Evolutionary conservation across 2,113 vertebrate species (phyloP).

Genomic region (Amblyopsis rosae): DNA sequence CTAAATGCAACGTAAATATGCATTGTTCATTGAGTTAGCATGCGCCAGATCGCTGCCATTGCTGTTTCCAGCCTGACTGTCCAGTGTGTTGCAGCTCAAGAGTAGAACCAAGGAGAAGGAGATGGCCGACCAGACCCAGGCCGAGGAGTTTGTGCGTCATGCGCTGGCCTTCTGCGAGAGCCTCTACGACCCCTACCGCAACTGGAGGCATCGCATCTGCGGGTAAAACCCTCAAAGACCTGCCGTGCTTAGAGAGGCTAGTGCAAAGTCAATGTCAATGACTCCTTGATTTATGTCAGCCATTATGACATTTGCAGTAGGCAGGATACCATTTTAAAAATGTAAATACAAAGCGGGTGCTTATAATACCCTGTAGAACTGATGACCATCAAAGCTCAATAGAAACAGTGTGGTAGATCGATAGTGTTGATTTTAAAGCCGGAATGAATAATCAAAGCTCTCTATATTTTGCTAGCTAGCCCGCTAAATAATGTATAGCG

Average conservation of each 20-base stretch:
- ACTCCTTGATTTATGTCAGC: too few relatives aligned
- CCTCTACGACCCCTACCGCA: slow-evolving; percentile 94
- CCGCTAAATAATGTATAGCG: background rate
- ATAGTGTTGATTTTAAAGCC: background rate
- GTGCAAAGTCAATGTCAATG: background rate
- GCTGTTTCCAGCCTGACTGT: background rate
- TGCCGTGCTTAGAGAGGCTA: background rate
- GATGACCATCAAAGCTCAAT: too few relatives aligned
- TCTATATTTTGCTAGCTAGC: background rate
- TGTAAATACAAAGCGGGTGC: too few relatives aligned
- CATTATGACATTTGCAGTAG: background rate
- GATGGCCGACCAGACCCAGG: slow-evolving; percentile 89
- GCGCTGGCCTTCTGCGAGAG: slow-evolving; percentile 95
- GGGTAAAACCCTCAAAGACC: slow-evolving; percentile 75
- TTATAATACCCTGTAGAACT: too few relatives aligned
- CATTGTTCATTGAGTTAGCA: too few relatives aligned
- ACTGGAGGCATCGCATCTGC: slow-evolving; percentile 90
- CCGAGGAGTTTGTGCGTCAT: slow-evolving; percentile 96
- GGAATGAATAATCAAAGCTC: background rate
- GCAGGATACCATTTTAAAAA: background rate
- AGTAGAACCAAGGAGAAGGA: slow-evolving; percentile 98
- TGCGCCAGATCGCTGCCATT: background rate
- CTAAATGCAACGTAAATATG: too few relatives aligned
- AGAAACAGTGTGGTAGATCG: background rate
- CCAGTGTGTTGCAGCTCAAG: slow-evolving; percentile 82